A percentile compares a stretch with the other conserved stretches of the same genome.
phyloP scores from a whole-genome alignment of 2,797 vertebrate species.

The Oreochromis grahami region DNA sequence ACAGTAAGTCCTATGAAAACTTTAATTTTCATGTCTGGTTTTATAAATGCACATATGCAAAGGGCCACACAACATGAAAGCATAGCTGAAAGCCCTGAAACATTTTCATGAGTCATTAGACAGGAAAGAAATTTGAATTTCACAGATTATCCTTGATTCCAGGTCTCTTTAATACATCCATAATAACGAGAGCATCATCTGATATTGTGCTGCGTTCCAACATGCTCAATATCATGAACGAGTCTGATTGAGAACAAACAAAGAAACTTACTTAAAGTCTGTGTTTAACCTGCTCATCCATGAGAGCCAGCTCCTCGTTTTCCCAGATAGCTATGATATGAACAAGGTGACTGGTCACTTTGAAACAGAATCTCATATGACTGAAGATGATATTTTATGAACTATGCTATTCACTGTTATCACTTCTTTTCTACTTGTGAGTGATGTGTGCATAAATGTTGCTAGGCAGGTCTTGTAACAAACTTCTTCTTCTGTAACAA shows the following conservation, averaged over 20 bases:
- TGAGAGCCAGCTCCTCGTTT: neutral
- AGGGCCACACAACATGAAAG: neutral
- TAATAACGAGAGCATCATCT: neutral
- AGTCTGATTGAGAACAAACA: neutral
- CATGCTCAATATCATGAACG: neutral
- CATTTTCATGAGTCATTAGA: neutral
- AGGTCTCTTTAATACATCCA: neutral
- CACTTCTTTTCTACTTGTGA: neutral
- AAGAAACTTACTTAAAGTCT: neutral
- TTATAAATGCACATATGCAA: neutral
- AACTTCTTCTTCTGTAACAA: neutral
- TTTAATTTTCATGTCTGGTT: neutral
- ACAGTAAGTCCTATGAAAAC: neutral
- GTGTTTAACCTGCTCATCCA: neutral
- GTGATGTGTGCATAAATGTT: neutral
- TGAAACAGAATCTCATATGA: neutral
- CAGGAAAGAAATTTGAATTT: fast-evolving
- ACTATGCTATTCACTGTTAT: neutral
- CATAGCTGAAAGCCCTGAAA: neutral
- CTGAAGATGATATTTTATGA: neutral
- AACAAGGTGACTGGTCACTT: neutral
- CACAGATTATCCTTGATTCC: neutral
- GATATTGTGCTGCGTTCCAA: neutral
- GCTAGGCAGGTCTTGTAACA: neutral
- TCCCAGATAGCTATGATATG: neutral